Evolutionary conservation across 2,888 invertebrate species (phyloP).

Genomic region (Halictus quadricinctus): DNA sequence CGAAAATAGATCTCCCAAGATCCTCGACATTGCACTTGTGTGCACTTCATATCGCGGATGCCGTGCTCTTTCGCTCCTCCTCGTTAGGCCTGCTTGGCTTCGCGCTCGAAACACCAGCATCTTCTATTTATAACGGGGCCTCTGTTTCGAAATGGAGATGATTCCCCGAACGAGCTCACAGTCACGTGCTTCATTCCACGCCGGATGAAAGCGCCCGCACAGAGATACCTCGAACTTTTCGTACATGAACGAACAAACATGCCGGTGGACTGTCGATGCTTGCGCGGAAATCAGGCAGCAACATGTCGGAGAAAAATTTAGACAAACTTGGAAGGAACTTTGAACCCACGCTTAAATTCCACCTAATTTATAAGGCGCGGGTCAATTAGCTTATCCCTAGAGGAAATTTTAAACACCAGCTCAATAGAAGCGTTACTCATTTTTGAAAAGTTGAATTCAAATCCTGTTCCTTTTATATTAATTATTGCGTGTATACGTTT

Average conservation of each 20-base stretch:
- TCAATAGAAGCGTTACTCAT: too few species aligned
- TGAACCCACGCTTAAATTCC: too few species aligned
- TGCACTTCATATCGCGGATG: slow-evolving; percentile 48
- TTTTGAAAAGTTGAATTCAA: background rate
- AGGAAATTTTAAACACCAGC: too few species aligned
- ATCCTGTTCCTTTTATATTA: too few species aligned
- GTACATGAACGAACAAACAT: background rate
- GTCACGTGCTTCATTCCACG: slow-evolving; percentile 23
- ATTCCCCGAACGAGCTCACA: slow-evolving; percentile 54
- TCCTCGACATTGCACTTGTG: slow-evolving; percentile 56
- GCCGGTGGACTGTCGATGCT: background rate
- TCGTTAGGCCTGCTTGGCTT: slow-evolving; percentile 10
- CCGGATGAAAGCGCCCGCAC: slow-evolving; percentile 18
- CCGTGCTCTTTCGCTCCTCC: slow-evolving; percentile 7
- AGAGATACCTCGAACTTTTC: background rate
- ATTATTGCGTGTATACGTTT: too few species aligned
- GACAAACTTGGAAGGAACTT: too few species aligned
- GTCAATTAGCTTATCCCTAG: too few species aligned
- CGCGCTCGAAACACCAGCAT: slow-evolving; percentile 13
- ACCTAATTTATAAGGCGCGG: too few species aligned
- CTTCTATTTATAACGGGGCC: slow-evolving; percentile 64
- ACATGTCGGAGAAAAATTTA: background rate
- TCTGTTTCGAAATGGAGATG: slow-evolving; percentile 47
- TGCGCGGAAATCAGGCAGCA: background rate
- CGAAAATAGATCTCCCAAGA: slow-evolving; percentile 61